These are phyloP conservation scores for Melanotaenia duboulayi DNA, from an alignment of 2,113 vertebrate species.

Conservation along the genomic window DNA sequence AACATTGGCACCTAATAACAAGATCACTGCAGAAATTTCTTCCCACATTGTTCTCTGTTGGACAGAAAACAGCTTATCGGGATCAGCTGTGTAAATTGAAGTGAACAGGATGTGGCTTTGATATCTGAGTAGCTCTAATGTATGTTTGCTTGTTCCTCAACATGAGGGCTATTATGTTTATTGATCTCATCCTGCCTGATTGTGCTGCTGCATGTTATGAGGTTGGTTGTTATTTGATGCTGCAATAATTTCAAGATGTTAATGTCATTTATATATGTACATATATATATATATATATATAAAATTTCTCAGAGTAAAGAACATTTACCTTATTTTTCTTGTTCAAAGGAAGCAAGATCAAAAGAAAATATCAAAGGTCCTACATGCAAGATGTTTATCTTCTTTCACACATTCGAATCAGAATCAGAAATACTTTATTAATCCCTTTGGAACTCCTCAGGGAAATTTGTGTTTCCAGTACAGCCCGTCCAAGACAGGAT, in stretches of 20 bases:
- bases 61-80: not conserved
- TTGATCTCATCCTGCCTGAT: constrained; percentile 28
- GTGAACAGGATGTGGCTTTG: not conserved
- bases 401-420: too few species aligned
- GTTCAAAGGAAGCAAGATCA: too few species aligned
- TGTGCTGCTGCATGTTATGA: constrained; percentile 6
- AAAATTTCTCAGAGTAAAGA: not conserved
- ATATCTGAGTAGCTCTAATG: not conserved
- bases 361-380: too few species aligned
- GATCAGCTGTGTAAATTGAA: not conserved
- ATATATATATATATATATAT: too few species aligned
- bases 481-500: too few species aligned
- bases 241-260: not conserved
- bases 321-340: too few species aligned
- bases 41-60: constrained; percentile 17
- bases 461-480: too few species aligned
- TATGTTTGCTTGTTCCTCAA: not conserved
- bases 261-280: too few species aligned
- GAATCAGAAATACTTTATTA: too few species aligned
- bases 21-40: not conserved
- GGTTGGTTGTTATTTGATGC: constrained; percentile 2
- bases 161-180: constrained; percentile 10
- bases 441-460: too few species aligned
- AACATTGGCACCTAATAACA: too few species aligned
- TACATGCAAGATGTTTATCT: too few species aligned